Percentiles rank a stretch among this genome's conserved stretches.
Conservation (phyloP, 2,113 vertebrate species). For the Seriola dumerili region DNA sequence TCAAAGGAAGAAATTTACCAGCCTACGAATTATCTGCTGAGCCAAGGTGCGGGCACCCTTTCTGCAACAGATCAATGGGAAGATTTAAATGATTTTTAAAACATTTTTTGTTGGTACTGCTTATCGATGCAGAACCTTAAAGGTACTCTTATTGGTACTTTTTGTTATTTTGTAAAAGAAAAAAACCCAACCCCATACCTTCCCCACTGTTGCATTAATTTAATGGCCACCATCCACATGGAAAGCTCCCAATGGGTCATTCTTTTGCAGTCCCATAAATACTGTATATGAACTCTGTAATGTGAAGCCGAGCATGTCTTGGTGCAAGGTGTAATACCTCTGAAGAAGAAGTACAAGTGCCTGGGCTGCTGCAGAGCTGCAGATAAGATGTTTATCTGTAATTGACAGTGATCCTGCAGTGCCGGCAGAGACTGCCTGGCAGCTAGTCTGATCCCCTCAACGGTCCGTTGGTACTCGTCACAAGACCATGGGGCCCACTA, state of each 20-base stretch:
- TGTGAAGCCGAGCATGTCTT: background rate
- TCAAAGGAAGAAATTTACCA: no score
- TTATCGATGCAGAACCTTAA: no score
- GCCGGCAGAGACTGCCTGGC: slow-evolving; percentile 19
- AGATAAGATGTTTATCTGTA: slow-evolving; percentile 26
- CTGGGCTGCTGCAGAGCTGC: slow-evolving; percentile 24
- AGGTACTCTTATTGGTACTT: no score
- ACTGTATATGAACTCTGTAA: background rate
- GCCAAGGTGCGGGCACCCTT: no score
- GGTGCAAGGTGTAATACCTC: background rate
- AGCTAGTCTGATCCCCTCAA: background rate
- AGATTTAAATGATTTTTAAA: no score
- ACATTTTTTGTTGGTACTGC: no score
- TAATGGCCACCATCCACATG: background rate
- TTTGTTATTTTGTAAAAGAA: no score
- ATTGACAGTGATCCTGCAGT: slow-evolving; percentile 18
- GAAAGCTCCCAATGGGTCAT: background rate
- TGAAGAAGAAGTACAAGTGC: background rate
- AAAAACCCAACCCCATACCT: no score
- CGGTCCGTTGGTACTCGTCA: background rate
- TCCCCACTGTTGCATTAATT: background rate
- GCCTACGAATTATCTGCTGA: no score
- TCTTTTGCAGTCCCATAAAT: background rate
- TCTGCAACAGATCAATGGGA: no score
- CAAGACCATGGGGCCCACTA: background rate